Conservation (phyloP, 2,797 vertebrate genomes). For the Sebastes itinus region DNA sequence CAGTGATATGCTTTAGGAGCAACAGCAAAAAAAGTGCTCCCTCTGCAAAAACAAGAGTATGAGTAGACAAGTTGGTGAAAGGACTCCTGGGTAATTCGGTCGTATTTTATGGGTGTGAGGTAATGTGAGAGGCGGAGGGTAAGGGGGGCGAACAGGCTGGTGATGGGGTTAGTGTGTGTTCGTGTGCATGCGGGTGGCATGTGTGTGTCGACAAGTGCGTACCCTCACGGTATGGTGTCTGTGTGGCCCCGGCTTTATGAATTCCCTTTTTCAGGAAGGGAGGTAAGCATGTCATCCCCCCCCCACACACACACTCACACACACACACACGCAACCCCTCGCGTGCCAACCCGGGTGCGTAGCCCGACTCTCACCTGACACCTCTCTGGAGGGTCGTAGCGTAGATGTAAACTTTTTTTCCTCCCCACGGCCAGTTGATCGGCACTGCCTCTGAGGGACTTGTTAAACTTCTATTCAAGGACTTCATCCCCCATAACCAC, state of each 20-base stretch:
- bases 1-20: slow-evolving; percentile 40
- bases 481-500: slow-evolving; percentile 69
- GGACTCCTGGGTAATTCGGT: slow-evolving; percentile 70
- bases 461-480: slow-evolving; percentile 71
- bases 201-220: slow-evolving; percentile 10
- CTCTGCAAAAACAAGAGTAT: slow-evolving; percentile 62
- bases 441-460: slow-evolving; percentile 51
- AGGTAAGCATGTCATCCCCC: slow-evolving; percentile 6
- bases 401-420: slow-evolving; percentile 42
- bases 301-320: not conserved
- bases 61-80: slow-evolving; percentile 67
- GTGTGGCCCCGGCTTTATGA: slow-evolving; percentile 55
- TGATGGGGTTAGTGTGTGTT: slow-evolving; percentile 37
- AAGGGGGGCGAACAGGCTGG: slow-evolving; percentile 35
- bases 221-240: slow-evolving; percentile 8
- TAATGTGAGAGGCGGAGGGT: slow-evolving; percentile 67
- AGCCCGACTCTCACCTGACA: slow-evolving; percentile 71
- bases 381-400: slow-evolving; percentile 56
- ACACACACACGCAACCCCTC: not conserved
- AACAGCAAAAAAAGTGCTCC: slow-evolving; percentile 9
- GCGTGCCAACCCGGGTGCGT: slow-evolving; percentile 35
- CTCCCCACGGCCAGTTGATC: slow-evolving; percentile 35
- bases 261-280: slow-evolving; percentile 41
- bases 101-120: slow-evolving; percentile 77
- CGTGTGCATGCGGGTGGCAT: slow-evolving; percentile 52